phyloP scores from a whole-genome alignment of 2,113 vertebrate species.

The Orcinus orca region DNA sequence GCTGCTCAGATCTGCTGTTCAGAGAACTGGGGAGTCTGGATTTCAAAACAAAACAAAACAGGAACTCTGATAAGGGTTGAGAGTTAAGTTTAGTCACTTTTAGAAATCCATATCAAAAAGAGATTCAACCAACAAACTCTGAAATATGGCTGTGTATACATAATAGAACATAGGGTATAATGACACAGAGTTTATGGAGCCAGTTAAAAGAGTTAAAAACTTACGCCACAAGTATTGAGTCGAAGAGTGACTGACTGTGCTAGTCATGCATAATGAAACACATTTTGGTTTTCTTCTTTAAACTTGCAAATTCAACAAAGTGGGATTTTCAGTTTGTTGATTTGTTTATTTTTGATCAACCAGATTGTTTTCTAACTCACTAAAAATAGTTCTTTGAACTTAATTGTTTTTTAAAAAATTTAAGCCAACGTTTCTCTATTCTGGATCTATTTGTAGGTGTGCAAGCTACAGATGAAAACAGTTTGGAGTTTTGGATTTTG shows the following conservation, averaged over 20 bases:
- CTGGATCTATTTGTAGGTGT: neutral
- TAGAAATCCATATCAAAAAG: neutral
- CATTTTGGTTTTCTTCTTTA: slow-evolving; percentile 1
- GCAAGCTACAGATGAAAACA: neutral
- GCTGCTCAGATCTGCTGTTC: neutral
- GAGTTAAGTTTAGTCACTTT: neutral
- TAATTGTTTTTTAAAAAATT: neutral
- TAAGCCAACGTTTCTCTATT: neutral
- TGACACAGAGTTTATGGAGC: neutral
- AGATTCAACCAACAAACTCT: neutral
- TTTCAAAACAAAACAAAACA: neutral
- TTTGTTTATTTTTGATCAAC: neutral
- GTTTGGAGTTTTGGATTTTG: neutral
- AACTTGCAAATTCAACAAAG: neutral
- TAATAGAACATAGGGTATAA: neutral
- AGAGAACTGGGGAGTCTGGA: neutral
- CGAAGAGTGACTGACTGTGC: neutral
- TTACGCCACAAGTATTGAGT: neutral
- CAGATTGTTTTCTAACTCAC: neutral
- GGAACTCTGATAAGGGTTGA: neutral
- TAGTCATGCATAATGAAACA: neutral
- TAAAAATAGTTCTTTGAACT: neutral
- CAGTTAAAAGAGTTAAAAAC: neutral
- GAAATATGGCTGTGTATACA: neutral
- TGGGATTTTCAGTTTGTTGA: neutral